Conservation (phyloP, 2,888 invertebrate species). For the Euplexia lucipara region DNA sequence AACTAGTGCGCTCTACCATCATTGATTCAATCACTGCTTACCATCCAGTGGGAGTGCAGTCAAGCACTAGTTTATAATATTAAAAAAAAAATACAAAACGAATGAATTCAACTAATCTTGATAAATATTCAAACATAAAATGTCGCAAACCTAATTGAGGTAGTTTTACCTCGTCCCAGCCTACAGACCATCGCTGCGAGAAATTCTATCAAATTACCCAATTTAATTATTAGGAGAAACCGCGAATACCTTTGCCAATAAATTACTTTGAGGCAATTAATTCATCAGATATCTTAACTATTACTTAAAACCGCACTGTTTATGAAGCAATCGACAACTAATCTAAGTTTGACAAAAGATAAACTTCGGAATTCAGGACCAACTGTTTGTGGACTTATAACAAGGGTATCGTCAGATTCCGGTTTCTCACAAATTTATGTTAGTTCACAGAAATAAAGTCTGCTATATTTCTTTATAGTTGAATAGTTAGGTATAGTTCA, state of each 20-base stretch:
- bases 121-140: slow-evolving; percentile 44
- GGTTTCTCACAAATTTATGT: neutral
- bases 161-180: slow-evolving; percentile 46
- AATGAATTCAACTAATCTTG: slow-evolving; percentile 32
- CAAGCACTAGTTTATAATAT: no score
- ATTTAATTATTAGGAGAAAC: slow-evolving; percentile 72
- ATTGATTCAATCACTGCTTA: no score
- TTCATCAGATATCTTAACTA: slow-evolving; percentile 69
- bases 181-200: slow-evolving; percentile 50
- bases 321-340: slow-evolving; percentile 47
- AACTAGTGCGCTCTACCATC: no score
- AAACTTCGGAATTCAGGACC: slow-evolving; percentile 36
- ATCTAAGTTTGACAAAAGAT: slow-evolving; percentile 51
- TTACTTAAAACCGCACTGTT: slow-evolving; percentile 61
- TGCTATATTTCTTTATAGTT: neutral
- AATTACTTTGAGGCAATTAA: slow-evolving; percentile 71
- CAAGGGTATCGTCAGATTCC: slow-evolving; percentile 4
- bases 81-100: neutral
- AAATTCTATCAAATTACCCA: slow-evolving; percentile 66
- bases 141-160: slow-evolving; percentile 53
- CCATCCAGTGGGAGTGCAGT: no score
- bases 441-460: slow-evolving; percentile 10
- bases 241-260: slow-evolving; percentile 71
- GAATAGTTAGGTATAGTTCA: slow-evolving; percentile 10
- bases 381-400: slow-evolving; percentile 22